A percentile compares a stretch with the other conserved stretches of the same genome.
These are phyloP conservation scores for Littorina saxatilis DNA, from an alignment of 1,140 invertebrate species.

Conservation along the genomic window DNA sequence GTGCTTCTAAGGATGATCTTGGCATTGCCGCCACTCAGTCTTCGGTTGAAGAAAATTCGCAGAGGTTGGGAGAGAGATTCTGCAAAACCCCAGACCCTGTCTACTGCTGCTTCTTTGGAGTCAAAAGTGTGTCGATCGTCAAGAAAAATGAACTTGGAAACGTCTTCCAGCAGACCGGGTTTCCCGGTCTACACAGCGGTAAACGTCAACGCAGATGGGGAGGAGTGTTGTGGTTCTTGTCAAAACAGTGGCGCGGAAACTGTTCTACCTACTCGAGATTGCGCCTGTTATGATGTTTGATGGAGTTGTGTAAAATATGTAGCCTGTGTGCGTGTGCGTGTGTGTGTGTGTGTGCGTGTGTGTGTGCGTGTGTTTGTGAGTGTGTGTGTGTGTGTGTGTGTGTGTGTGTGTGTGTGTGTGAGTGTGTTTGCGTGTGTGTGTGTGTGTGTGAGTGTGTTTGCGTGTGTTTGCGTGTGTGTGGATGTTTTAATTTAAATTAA, in stretches of 20 bases:
- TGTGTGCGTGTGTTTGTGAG: too few species aligned
- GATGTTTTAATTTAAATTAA: too few species aligned
- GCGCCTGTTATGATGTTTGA: slow-evolving; percentile 62
- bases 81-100: neutral
- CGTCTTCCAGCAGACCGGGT: neutral
- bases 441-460: too few species aligned
- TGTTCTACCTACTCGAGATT: slow-evolving; percentile 56
- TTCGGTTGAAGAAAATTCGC: slow-evolving; percentile 59
- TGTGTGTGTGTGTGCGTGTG: slow-evolving; percentile 7
- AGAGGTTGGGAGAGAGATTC: slow-evolving; percentile 55
- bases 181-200: slow-evolving; percentile 15
- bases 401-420: neutral
- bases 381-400: neutral
- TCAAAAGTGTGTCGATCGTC: neutral
- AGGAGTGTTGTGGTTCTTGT: slow-evolving; percentile 59
- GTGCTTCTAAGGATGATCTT: slow-evolving; percentile 59
- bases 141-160: neutral
- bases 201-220: slow-evolving; percentile 58
- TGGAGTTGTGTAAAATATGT: too few species aligned
- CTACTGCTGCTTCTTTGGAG: neutral
- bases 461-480: neutral
- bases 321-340: slow-evolving; percentile 8
- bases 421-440: too few species aligned
- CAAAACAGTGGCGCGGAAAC: slow-evolving; percentile 58
- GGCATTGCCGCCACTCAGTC: slow-evolving; percentile 53